Conservation (phyloP, 2,888 invertebrate genomes). For the Sclerodermus sp. region DNA sequence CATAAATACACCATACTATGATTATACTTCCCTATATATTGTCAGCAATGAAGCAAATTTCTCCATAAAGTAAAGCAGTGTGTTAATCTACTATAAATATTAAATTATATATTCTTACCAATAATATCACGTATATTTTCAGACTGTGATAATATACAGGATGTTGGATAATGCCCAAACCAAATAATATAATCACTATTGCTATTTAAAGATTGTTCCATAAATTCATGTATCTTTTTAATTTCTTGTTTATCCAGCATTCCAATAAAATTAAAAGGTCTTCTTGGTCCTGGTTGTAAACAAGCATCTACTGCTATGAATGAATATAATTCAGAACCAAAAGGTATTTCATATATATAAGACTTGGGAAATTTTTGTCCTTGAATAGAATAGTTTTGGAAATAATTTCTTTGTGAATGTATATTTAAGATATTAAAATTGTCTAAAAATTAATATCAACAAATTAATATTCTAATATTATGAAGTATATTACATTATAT, state of each 20-base stretch:
- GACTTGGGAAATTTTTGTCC: slow-evolving; percentile 71
- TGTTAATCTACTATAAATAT: background rate
- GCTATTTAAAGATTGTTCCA: slow-evolving; percentile 60
- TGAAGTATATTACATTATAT: slow-evolving; percentile 1
- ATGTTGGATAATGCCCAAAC: slow-evolving; percentile 93
- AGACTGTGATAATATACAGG: slow-evolving; percentile 71
- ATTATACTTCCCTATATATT: slow-evolving; percentile 62
- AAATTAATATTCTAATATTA: background rate
- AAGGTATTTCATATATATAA: slow-evolving; percentile 67
- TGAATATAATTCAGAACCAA: slow-evolving; percentile 68
- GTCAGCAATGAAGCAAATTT: background rate
- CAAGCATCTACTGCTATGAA: slow-evolving; percentile 88
- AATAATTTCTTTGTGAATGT: slow-evolving; percentile 74
- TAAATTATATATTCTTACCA: slow-evolving; percentile 35
- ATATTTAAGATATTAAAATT: slow-evolving; percentile 80
- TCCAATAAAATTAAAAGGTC: slow-evolving; percentile 92
- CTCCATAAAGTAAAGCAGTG: background rate
- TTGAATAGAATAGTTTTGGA: slow-evolving; percentile 77
- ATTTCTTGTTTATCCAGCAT: slow-evolving; percentile 66
- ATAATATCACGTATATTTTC: slow-evolving; percentile 58
- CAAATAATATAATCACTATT: slow-evolving; percentile 69
- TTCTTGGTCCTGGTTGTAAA: slow-evolving; percentile 79
- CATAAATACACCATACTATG: slow-evolving; percentile 79
- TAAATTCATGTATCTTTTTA: slow-evolving; percentile 62
- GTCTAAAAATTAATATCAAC: slow-evolving; percentile 65